Base-by-base conservation (phyloP, 1,140 invertebrate genomes). In the Pseudomyrmex cubaensis region DNA sequence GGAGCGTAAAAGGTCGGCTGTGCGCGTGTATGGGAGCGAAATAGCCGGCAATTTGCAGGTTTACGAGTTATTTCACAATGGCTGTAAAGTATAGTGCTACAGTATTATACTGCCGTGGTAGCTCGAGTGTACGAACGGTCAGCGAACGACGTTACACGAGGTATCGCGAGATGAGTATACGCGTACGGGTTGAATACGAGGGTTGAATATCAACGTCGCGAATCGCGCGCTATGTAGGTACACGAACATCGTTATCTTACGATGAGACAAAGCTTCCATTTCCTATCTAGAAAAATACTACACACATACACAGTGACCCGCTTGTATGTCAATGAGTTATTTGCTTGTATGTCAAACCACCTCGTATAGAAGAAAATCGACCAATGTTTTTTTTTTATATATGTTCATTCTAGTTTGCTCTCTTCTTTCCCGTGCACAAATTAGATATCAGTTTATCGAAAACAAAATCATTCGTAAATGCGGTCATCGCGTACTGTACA, bases 51-150 rank as follows among this genome's bases (percentile, higher is more conserved):
- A 94, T 94, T 94, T 94, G 93, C 93, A 93, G 93, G 87, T 94
- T 94, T 94, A 94, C 93, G 94, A 94, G 94, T 94, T 94, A 94
- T 94, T 94, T 94, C 93, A 93, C 94, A 94, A 94, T 94, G 94
- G 94, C 93, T 94, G 93, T 93, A 94, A 94, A 94, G 93, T 94
- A 94, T 93, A 93, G 93, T 93, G 90, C 89, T 91, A 90, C 86
- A 83, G 91, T 89, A 92, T 93, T 93, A 93, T 91, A 87, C 67
- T 73, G 82, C 82, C 86, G 82, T 92, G 77, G 88, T 92, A 82
- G 88, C 82, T 74, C 44, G 84, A 78, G 76, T 74, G 50, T 10
- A 52, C 50, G 82, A 84, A 88, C 87, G 86, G 87, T 88, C 87
- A 84, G 86, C 82, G 84, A 89, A 87, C 87, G 87, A 20, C 46